phyloP scores from a whole-genome alignment of 2,113 vertebrate species.

The Puffinus mauretanicus region DNA sequence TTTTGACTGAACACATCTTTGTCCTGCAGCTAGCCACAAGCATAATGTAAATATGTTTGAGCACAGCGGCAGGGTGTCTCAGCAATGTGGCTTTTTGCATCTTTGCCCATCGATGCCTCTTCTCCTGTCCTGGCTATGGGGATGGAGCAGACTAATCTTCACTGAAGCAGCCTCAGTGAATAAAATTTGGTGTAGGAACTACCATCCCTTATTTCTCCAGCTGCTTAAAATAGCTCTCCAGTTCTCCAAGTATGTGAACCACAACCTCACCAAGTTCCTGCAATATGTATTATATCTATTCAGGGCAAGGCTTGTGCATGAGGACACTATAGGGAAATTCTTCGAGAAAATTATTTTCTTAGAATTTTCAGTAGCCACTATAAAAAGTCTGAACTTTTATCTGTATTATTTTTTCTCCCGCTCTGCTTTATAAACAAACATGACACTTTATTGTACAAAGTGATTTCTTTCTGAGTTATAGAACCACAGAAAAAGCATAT shows the following conservation, averaged over 20 bases:
- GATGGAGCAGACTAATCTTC: not conserved
- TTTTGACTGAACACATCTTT: not conserved
- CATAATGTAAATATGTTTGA: not conserved
- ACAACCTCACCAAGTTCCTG: not conserved
- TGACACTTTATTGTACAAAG: conserved; percentile 57
- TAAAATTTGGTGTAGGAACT: not conserved
- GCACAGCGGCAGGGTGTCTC: not conserved
- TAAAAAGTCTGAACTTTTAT: conserved; percentile 36
- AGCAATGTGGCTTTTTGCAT: not conserved
- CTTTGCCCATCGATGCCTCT: not conserved
- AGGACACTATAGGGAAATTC: not conserved
- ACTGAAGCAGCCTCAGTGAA: not conserved
- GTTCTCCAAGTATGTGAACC: not conserved
- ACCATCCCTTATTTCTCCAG: not conserved
- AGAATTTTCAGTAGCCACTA: conserved; percentile 19
- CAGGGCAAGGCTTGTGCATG: not conserved
- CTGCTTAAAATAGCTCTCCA: not conserved
- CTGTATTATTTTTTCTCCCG: not conserved
- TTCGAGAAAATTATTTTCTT: not conserved
- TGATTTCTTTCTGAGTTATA: conserved; percentile 55
- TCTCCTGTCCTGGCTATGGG: not conserved
- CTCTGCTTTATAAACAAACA: conserved; percentile 52
- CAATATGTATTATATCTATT: not conserved
- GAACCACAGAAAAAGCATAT: conserved; percentile 45
- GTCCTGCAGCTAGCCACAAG: not conserved